Base-by-base conservation (phyloP, 2,888 invertebrate species). In the Ethmia dodecea region DNA sequence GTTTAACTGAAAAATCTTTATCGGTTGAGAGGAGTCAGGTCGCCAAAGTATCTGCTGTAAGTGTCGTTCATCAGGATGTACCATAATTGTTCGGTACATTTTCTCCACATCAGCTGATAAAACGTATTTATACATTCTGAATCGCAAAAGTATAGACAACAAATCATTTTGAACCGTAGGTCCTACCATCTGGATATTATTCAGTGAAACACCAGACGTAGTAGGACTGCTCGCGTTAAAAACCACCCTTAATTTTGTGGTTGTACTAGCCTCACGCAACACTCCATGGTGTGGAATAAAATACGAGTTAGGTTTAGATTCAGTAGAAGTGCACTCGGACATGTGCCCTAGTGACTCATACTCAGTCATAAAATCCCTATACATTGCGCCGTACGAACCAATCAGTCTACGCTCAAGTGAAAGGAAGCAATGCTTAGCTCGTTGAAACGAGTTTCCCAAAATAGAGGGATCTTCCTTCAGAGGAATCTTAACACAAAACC, bases 81-180 rank as follows among this genome's bases (percentile, higher is more conserved):
- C 24, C 1, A 13, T 2, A 2, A 34, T 15, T 8, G 10, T 11
- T 2, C 38, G 13, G 9, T 45, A 50, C 46, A 50, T 42, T 29
- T 52, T 50, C 18, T 45, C 47, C 0, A 47, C 29, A 16, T 47
- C 45, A 1, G 39, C 42, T 9, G 31, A 12, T 9, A 38, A 34
- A 33, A 43, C 25, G 16, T 39, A 44, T 12, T 32, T 37, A 18
- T 41, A 25, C 3, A 33, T 18, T 1, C 39, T 13, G 18, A 44
- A 44, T 3, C 37, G 28, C 1, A 43, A 10, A 5, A 43, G 24
- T 13, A 43, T 43, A 1, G 33, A 20, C 1, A 40, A 28, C 1
- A 43, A 14, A 13, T 35, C 35, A 5, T 35, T 33, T 24, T 40
- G 43, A 13, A 42, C 22, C 1, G 22, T 13, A 0, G 42, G 38